phyloP scores from a whole-genome alignment of 2,113 vertebrate species.

The Oreochromis niloticus region DNA sequence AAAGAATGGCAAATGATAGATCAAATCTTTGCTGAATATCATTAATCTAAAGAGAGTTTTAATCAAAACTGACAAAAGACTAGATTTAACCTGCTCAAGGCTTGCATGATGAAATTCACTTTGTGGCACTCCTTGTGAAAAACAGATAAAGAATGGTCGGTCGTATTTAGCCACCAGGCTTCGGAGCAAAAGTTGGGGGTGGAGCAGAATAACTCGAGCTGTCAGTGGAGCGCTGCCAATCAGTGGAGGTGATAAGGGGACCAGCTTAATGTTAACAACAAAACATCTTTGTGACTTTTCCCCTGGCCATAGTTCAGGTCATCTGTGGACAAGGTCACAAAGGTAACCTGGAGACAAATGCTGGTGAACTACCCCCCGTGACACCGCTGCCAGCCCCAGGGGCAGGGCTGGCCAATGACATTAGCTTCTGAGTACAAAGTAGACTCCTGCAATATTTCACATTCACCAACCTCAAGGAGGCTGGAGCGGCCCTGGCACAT shows the following conservation, averaged over 20 bases:
- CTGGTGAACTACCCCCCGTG: neutral
- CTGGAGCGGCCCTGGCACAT: neutral
- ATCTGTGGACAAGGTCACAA: conserved; percentile 41
- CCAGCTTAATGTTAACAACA: conserved; percentile 22
- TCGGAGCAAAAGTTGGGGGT: neutral
- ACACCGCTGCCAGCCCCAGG: neutral
- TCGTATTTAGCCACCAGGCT: neutral
- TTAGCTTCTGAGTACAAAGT: conserved; percentile 10
- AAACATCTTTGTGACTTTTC: conserved; percentile 25
- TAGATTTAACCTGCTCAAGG: neutral
- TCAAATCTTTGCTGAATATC: conserved; percentile 37
- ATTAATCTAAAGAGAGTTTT: conserved; percentile 28
- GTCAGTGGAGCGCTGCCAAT: conserved; percentile 25
- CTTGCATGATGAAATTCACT: neutral
- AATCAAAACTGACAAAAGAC: conserved; percentile 43
- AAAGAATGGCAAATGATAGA: conserved; percentile 18
- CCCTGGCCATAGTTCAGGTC: conserved; percentile 27
- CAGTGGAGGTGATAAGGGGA: conserved; percentile 1
- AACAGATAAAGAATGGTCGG: neutral
- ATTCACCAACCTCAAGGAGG: conserved; percentile 25
- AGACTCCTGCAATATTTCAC: conserved; percentile 37
- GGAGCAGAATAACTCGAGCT: neutral
- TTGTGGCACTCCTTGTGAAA: neutral
- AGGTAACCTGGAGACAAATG: conserved; percentile 22
- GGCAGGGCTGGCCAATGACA: conserved; percentile 41